A percentile compares a stretch with the other conserved stretches of the same genome.
Conservation (phyloP, 1,140 invertebrate genomes). For the Halyomorpha halys region DNA sequence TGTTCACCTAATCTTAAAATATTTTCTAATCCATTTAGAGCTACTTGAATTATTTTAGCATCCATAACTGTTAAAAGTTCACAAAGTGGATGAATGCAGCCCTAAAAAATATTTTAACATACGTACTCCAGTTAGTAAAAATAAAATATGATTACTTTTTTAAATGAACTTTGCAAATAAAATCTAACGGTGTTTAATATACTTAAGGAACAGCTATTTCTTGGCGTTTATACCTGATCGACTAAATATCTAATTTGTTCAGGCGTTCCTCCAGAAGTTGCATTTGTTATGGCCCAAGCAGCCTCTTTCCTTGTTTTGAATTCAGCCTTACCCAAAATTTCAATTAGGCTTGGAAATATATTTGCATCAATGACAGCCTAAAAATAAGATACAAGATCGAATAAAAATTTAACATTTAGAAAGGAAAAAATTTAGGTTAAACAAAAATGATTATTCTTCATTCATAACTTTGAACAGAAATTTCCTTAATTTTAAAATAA, state of each 20-base stretch:
- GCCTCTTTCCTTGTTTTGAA: conserved; percentile 97
- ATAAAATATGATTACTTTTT: background rate
- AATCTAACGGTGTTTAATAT: background rate
- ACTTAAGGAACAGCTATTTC: background rate
- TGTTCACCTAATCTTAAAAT: conserved; percentile 87
- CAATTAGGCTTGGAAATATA: conserved; percentile 85
- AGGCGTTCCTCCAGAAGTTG: conserved; percentile 86
- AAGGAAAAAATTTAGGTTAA: no score
- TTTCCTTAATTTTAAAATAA: no score
- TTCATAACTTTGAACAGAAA: background rate
- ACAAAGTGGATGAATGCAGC: conserved; percentile 89
- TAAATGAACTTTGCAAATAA: background rate
- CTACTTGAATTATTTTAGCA: conserved; percentile 94
- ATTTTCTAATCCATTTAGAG: conserved; percentile 91
- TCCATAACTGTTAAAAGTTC: conserved; percentile 90
- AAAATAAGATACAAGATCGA: conserved; percentile 17
- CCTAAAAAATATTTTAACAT: conserved; percentile 38
- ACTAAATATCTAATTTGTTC: conserved; percentile 75
- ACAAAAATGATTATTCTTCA: no score
- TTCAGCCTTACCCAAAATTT: conserved; percentile 82
- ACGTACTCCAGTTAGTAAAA: background rate
- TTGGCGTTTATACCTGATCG: conserved; percentile 35
- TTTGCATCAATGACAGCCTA: conserved; percentile 91
- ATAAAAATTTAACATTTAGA: no score
- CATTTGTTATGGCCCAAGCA: conserved; percentile 96